Base-by-base conservation (phyloP, 2,888 invertebrate genomes). In the Crioceris asparagi region DNA sequence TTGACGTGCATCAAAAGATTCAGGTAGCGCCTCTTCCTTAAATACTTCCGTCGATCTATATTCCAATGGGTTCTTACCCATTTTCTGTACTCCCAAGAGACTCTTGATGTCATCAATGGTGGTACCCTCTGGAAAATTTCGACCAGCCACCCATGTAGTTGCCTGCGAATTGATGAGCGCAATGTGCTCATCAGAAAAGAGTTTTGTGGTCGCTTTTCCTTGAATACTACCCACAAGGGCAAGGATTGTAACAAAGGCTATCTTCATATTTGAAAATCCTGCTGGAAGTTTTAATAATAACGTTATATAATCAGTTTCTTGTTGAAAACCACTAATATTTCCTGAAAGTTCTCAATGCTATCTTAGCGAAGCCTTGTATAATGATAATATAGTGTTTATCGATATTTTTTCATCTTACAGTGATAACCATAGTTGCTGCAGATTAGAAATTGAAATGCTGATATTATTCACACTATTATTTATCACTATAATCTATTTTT, bases 121-220 rank as follows among this genome's bases (percentile, higher is more conserved):
- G 12, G 40, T 41, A 2, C 73, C 58, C 18, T 64, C 52, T 17
- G 72, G 72, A 54, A 87, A 88, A 65, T 87, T 87, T 39, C 77
- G 69, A 10, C 84, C 86, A 44, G 84, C 85, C 64, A 67, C 77
- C 88, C 88, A 88, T 39, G 78, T 74, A 17, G 68, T 69, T 43
- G 79, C 72, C 47, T 76, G 65, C 11, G 64, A 60, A 60, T 85
- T 85, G 40, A 88, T 76, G 17, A 16, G n/a, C 4, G 38, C 43
- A 19, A 48, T 48, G 25, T 29, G 36, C 31, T 48, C 46, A 14
- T 45, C 40, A 17, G 48, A 48, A 10, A 48, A 40, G 8, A 44
- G 47, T 36, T 47, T n/a, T 12, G n/a, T 12, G 16, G n/a, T 7
- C 2, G 17, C 21, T 33, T 33, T 16, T n/a, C 21, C 33, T 8